Percentiles rank a stretch among this genome's conserved stretches.
Conservation (phyloP, 1,140 invertebrate genomes). For the Panagrolaimus sp. region DNA sequence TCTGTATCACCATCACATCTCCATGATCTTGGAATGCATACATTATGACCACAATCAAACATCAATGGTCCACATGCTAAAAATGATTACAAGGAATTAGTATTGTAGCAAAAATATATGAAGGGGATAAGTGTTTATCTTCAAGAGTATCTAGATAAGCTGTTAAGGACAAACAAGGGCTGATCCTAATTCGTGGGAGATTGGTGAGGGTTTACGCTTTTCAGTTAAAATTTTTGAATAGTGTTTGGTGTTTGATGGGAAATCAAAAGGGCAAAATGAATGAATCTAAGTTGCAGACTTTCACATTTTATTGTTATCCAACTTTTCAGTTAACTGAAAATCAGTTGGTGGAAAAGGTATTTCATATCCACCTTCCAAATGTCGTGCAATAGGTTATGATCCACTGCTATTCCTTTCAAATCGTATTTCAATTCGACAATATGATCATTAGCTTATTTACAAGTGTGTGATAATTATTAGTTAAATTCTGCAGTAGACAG, state of each 20-base stretch:
- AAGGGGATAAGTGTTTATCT: too few relatives aligned
- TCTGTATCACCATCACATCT: not conserved
- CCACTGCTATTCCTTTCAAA: constrained; percentile 54
- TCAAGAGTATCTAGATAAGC: too few relatives aligned
- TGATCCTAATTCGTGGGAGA: too few relatives aligned
- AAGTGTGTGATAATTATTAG: too few relatives aligned
- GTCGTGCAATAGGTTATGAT: constrained; percentile 48
- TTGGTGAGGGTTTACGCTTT: too few relatives aligned
- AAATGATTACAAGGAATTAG: not conserved
- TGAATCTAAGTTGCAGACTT: constrained; percentile 79
- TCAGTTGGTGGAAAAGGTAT: constrained; percentile 4
- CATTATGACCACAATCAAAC: not conserved
- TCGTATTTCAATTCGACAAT: constrained; percentile 49
- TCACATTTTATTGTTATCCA: constrained; percentile 78
- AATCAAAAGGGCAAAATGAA: too few relatives aligned
- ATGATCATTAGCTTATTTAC: too few relatives aligned
- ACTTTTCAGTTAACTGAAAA: constrained; percentile 75
- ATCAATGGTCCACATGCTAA: not conserved
- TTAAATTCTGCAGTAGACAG: too few relatives aligned
- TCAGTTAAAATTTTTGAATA: too few relatives aligned
- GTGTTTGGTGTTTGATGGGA: too few relatives aligned
- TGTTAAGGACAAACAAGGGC: too few relatives aligned
- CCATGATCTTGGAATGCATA: constrained; percentile 9
- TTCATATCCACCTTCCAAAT: constrained; percentile 27
- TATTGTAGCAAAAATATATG: too few relatives aligned